Percentiles rank a stretch among this genome's conserved stretches.
Evolutionary conservation across 2,113 vertebrate genomes (phyloP).

Genomic region (Sander lucioperca): DNA sequence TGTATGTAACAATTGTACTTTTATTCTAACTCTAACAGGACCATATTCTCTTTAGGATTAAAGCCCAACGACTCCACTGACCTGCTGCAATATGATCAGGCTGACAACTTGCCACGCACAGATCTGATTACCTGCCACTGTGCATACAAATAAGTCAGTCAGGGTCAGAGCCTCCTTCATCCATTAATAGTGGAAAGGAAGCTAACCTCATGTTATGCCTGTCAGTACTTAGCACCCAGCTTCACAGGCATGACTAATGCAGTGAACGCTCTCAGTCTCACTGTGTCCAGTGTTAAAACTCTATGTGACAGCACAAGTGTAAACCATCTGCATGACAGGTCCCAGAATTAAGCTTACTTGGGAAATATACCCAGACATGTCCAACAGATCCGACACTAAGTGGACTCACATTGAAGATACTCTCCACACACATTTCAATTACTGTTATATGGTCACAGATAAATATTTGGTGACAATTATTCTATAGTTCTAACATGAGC

Average conservation of each 20-base stretch:
- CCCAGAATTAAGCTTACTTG: background rate
- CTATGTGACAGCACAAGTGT: slow-evolving; percentile 11
- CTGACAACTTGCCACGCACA: slow-evolving; percentile 23
- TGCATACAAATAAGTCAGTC: slow-evolving; percentile 32
- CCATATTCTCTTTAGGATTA: background rate
- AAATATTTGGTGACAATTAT: background rate
- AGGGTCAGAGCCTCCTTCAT: slow-evolving; percentile 30
- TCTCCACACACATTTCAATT: background rate
- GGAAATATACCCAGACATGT: slow-evolving; percentile 1
- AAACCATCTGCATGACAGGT: slow-evolving; percentile 18
- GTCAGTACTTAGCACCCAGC: slow-evolving; percentile 22
- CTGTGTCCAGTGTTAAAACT: slow-evolving; percentile 16
- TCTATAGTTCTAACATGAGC: background rate
- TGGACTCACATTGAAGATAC: background rate
- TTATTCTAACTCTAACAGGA: background rate
- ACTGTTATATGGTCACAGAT: background rate
- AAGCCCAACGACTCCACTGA: background rate
- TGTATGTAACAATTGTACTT: background rate
- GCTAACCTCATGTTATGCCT: slow-evolving; percentile 39
- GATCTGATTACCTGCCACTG: slow-evolving; percentile 33
- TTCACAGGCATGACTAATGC: slow-evolving; percentile 45
- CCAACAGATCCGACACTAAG: background rate
- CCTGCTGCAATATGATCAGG: slow-evolving; percentile 29
- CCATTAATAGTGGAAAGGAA: slow-evolving; percentile 44
- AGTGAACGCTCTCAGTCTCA: slow-evolving; percentile 20